A percentile compares a stretch with the other conserved stretches of the same genome.
Conservation (phyloP, 1,140 invertebrate genomes). For the Stegodyphus dumicola region DNA sequence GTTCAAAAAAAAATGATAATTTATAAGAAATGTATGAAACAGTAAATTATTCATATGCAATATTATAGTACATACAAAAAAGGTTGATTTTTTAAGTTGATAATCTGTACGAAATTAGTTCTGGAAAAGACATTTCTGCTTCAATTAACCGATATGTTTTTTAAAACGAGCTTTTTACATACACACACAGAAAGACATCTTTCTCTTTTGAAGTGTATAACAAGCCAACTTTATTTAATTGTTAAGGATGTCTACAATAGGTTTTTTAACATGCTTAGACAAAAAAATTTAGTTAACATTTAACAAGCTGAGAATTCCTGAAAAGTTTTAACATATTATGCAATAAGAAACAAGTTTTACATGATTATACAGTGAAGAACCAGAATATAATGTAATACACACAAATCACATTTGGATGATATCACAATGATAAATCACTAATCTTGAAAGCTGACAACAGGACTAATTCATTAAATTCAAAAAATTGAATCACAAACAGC, state of each 20-base stretch:
- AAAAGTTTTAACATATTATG: conserved; percentile 42
- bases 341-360: conserved; percentile 52
- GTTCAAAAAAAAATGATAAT: too few relatives aligned
- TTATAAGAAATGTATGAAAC: too few relatives aligned
- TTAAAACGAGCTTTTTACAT: too few relatives aligned
- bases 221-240: conserved; percentile 59
- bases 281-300: conserved; percentile 56
- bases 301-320: conserved; percentile 54
- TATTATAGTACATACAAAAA: too few relatives aligned
- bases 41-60: too few relatives aligned
- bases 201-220: conserved; percentile 43
- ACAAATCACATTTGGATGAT: conserved; percentile 49
- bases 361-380: conserved; percentile 31
- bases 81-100: too few relatives aligned
- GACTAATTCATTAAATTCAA: conserved; percentile 43
- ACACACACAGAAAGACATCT: background rate
- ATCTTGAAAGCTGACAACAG: conserved; percentile 39
- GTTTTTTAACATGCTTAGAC: conserved; percentile 55
- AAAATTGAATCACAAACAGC: conserved; percentile 47
- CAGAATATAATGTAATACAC: conserved; percentile 42
- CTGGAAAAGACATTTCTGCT: too few relatives aligned
- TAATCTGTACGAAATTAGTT: too few relatives aligned
- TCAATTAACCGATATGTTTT: too few relatives aligned
- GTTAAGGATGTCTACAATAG: conserved; percentile 53
- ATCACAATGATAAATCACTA: conserved; percentile 58